These are phyloP conservation scores for Theretra japonica DNA, from an alignment of 2,888 invertebrate genomes.

Conservation along the genomic window DNA sequence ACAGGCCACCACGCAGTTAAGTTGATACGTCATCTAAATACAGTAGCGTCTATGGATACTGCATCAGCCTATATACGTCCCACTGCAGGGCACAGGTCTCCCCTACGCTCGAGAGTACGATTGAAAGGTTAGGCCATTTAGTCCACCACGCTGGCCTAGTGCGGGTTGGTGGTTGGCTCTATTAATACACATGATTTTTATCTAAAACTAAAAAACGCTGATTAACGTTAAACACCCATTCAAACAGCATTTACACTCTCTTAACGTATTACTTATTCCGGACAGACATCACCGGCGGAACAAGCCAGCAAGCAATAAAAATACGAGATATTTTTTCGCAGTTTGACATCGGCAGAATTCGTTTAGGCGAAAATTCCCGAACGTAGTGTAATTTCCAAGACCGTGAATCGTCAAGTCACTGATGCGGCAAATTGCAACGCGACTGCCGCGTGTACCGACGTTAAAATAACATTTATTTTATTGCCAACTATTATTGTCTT, in stretches of 20 bases:
- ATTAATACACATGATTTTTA: too few relatives aligned
- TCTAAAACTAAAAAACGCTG: neutral
- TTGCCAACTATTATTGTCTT: constrained; percentile 24
- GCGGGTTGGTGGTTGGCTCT: too few relatives aligned
- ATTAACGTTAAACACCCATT: neutral
- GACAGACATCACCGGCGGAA: neutral
- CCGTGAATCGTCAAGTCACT: constrained; percentile 51
- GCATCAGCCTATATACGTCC: too few relatives aligned
- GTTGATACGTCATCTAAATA: too few relatives aligned
- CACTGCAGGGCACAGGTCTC: too few relatives aligned
- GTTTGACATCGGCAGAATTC: constrained; percentile 31
- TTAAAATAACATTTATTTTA: constrained; percentile 33
- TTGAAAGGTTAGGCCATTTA: too few relatives aligned
- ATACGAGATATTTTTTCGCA: constrained; percentile 30
- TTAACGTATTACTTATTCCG: constrained; percentile 4
- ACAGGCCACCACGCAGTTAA: too few relatives aligned
- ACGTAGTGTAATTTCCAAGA: constrained; percentile 51
- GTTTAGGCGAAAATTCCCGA: constrained; percentile 48
- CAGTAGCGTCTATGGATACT: too few relatives aligned
- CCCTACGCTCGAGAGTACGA: too few relatives aligned
- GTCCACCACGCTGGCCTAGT: too few relatives aligned
- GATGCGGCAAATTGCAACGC: constrained; percentile 53
- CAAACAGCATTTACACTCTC: too few relatives aligned
- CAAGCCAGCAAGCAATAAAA: constrained; percentile 31
- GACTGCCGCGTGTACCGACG: constrained; percentile 38